A percentile compares a stretch with the other conserved stretches of the same genome.
phyloP scores from a whole-genome alignment of 2,797 vertebrate species.

The Sebastes matsubarae region DNA sequence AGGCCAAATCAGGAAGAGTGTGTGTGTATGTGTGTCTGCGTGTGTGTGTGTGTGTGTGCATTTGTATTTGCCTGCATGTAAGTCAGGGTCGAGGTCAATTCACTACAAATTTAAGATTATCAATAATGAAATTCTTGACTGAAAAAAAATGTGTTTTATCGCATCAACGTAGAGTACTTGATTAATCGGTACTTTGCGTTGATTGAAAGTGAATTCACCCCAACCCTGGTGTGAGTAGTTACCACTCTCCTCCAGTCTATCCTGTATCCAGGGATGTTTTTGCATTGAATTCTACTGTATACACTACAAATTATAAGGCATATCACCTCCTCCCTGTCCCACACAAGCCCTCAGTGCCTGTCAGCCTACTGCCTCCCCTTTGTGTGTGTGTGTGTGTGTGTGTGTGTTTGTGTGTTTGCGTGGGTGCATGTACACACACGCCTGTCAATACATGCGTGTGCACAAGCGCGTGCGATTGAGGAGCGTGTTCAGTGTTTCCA shows the following conservation, averaged over 20 bases:
- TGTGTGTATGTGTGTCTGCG: slow-evolving; percentile 14
- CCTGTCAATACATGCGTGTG: slow-evolving; percentile 66
- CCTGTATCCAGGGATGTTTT: slow-evolving; percentile 79
- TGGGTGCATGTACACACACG: slow-evolving; percentile 59
- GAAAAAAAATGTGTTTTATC: slow-evolving; percentile 41
- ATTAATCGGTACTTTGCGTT: slow-evolving; percentile 36
- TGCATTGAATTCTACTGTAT: slow-evolving; percentile 82
- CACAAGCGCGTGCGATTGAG: slow-evolving; percentile 67
- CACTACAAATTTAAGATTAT: slow-evolving; percentile 49
- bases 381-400: slow-evolving; percentile 19
- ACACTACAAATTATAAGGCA: slow-evolving; percentile 83
- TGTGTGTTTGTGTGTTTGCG: slow-evolving; percentile 1
- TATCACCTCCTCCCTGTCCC: slow-evolving; percentile 77
- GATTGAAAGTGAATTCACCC: slow-evolving; percentile 69
- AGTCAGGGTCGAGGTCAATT: slow-evolving; percentile 79
- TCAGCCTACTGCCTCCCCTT: slow-evolving; percentile 95
- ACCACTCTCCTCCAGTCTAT: slow-evolving; percentile 75
- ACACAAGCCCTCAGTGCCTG: slow-evolving; percentile 86
- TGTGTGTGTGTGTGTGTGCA: slow-evolving; percentile 37
- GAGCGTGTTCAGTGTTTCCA: slow-evolving; percentile 89
- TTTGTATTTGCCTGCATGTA: slow-evolving; percentile 75
- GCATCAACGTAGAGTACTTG: slow-evolving; percentile 38
- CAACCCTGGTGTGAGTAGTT: slow-evolving; percentile 72
- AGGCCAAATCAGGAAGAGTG: slow-evolving; percentile 95
- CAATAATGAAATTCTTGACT: slow-evolving; percentile 47